Evolutionary conservation across 1,140 invertebrate genomes (phyloP), one percentile per base, ranked within the genome.

Genomic region (Drosophila kurseongensis): DNA sequence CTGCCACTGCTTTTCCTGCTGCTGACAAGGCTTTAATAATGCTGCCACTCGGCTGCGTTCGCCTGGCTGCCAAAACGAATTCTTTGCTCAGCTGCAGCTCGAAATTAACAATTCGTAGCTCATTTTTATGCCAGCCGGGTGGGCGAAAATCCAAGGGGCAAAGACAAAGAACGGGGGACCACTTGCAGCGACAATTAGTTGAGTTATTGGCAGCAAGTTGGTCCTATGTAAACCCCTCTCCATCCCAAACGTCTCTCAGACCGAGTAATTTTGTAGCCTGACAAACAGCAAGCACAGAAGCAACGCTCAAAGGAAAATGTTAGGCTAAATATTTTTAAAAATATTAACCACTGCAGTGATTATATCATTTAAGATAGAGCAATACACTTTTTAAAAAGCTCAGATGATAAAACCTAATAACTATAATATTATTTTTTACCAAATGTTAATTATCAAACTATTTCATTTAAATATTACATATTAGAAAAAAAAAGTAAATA

Each of bases 51-150:
- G 62, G 47, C 45, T 68, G 61, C 61, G 61, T 66, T 52, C 38
- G 62, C 61, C 38, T 35, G 51, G 27, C 51, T 41, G 67, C 41
- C 27, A 71, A 47, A 68, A 38, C 54, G 68, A 71, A 38, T 71
- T 71, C 68, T 42, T 71, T 58, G 42, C 66, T 50, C 52, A 72
- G 68, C 66, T 72, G 68, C 68, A 72, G 52, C 68, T 29, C 18
- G 67, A 71, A 71, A 72, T 72, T 72, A 72, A 72, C 66, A 72
- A 72, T 71, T 71, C 68, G 68, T 72, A 72, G 68, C 68, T 72
- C 68, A 72, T 71, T 72, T 72, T 72, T 72, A 66, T 72, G 68
- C 62, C 41, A 23, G 32, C 16, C 0, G 32, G 27, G 18, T 10
- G 63, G 65, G 16, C 14, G 16, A 13, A 13, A 50, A 29, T 32